Conservation (phyloP, 2,797 vertebrate genomes). For the Sternotherus odoratus region DNA sequence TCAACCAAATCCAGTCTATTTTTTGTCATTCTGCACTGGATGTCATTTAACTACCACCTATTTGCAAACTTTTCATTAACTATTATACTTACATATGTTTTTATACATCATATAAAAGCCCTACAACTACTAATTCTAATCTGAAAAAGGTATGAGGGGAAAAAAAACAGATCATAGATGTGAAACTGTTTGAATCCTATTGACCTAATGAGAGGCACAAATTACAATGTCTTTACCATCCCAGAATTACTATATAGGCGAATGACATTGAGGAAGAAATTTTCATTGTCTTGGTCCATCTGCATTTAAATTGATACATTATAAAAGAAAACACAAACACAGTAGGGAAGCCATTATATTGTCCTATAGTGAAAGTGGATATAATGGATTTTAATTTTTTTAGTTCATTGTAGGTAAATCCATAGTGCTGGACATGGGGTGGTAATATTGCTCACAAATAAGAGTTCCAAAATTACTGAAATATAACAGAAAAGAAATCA, state of each 20-base stretch:
- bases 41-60: not conserved
- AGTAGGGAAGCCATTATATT: not conserved
- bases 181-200: not conserved
- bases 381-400: not conserved
- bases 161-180: not conserved
- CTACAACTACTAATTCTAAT: slow-evolving; percentile 46
- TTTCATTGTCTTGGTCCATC: slow-evolving; percentile 35
- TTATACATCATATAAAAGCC: slow-evolving; percentile 15
- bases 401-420: not conserved
- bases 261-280: not conserved
- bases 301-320: slow-evolving; percentile 62
- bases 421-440: not conserved
- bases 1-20: not conserved
- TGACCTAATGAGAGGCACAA: slow-evolving; percentile 9
- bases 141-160: not conserved
- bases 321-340: not conserved
- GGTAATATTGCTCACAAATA: not conserved
- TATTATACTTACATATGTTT: not conserved
- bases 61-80: not conserved
- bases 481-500: not conserved
- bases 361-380: not conserved
- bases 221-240: slow-evolving; percentile 28
- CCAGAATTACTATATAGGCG: slow-evolving; percentile 9
- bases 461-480: not conserved
- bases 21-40: not conserved